These are phyloP conservation scores for Saturnia japonica DNA, from an alignment of 2,888 invertebrate species.

Conservation along the genomic window DNA sequence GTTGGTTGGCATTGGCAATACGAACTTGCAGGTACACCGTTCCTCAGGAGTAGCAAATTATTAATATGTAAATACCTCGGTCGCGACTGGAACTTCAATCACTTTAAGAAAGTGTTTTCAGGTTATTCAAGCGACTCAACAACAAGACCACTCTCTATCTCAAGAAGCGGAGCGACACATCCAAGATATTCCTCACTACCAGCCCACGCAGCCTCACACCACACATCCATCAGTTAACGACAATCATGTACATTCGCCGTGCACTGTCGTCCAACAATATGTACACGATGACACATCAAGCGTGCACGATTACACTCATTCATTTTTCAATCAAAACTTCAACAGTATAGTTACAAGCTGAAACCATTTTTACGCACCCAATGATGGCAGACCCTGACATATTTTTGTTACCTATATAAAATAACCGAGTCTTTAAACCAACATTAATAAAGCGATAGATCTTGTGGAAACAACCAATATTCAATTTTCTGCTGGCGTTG, in stretches of 20 bases:
- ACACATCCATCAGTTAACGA: conserved; percentile 25
- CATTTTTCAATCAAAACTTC: conserved; percentile 55
- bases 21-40: no score
- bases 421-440: background rate
- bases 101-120: background rate
- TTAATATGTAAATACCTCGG: no score
- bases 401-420: conserved; percentile 4
- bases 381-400: conserved; percentile 27
- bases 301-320: conserved; percentile 44
- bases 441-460: no score
- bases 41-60: no score
- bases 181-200: conserved; percentile 54
- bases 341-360: conserved; percentile 60
- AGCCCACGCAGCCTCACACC: conserved; percentile 38
- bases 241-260: conserved; percentile 29
- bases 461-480: no score
- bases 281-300: background rate
- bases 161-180: conserved; percentile 38
- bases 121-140: conserved; percentile 35
- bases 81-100: no score
- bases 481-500: no score
- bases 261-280: background rate
- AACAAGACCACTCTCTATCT: conserved; percentile 39
- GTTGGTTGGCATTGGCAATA: no score
- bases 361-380: conserved; percentile 37